These are phyloP conservation scores for Himantopus leucocephalus DNA, from an alignment of 2,113 vertebrate genomes.

Conservation along the genomic window DNA sequence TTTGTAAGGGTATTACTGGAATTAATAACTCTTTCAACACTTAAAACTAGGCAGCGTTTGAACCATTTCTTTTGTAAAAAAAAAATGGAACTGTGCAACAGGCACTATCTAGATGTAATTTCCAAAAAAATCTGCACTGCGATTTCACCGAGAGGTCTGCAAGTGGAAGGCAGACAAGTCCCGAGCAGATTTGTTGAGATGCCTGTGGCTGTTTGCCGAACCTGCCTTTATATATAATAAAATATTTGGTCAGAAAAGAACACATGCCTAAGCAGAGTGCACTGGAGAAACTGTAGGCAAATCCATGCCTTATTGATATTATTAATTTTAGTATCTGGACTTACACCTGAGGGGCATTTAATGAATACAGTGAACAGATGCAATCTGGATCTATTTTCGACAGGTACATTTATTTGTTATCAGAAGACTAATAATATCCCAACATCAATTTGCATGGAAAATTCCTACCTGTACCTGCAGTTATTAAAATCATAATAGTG, in stretches of 20 bases:
- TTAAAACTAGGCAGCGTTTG: neutral
- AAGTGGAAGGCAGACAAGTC: neutral
- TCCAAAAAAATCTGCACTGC: neutral
- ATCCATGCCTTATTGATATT: neutral
- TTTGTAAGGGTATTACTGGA: neutral
- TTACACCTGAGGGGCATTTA: neutral
- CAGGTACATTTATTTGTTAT: neutral
- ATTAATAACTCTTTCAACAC: neutral
- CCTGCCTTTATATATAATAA: neutral
- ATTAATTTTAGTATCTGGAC: neutral
- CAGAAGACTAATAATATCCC: neutral
- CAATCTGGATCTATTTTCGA: neutral
- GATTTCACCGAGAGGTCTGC: neutral
- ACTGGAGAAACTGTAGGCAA: neutral
- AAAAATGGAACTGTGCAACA: neutral
- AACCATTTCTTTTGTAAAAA: neutral
- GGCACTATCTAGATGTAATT: neutral
- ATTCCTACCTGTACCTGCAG: neutral
- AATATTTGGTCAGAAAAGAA: neutral
- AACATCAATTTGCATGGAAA: neutral
- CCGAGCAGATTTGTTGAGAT: neutral
- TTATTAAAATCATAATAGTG: neutral
- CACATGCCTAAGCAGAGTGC: neutral
- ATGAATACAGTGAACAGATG: neutral
- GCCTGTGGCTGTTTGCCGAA: neutral